phyloP scores from a whole-genome alignment of 2,113 vertebrate species.

The Chlorocebus sabaeus region DNA sequence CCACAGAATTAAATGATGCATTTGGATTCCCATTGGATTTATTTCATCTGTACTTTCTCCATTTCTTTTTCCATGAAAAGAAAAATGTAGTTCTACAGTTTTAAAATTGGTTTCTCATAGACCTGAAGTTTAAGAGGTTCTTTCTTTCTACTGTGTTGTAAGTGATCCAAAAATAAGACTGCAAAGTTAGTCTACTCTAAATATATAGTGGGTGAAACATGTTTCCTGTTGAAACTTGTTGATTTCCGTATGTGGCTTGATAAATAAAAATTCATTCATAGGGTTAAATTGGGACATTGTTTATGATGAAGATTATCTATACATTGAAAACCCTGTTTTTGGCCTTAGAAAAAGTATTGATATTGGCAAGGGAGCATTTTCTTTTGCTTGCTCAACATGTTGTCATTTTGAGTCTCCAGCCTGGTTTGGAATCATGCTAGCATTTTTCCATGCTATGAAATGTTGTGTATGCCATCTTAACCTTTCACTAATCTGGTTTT shows the following conservation, averaged over 20 bases:
- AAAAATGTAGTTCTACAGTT: background rate
- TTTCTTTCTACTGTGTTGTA: slow-evolving; percentile 16
- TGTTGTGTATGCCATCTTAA: background rate
- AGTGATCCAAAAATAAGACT: slow-evolving; percentile 24
- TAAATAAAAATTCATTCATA: slow-evolving; percentile 5
- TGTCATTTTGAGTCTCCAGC: background rate
- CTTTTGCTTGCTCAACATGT: background rate
- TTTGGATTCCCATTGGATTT: background rate
- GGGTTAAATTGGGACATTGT: background rate
- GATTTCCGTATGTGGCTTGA: background rate
- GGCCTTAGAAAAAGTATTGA: background rate
- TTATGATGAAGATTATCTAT: slow-evolving; percentile 2
- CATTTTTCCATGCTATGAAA: background rate
- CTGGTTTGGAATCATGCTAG: background rate
- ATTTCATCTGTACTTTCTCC: background rate
- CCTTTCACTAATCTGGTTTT: slow-evolving; percentile 5
- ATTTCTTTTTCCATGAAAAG: slow-evolving; percentile 24
- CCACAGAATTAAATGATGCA: background rate
- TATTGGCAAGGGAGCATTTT: background rate
- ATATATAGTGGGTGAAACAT: background rate
- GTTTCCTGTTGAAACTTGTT: background rate
- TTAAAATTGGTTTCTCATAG: slow-evolving; percentile 12
- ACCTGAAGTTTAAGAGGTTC: background rate
- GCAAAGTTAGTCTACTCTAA: background rate
- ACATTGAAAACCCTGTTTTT: slow-evolving; percentile 5